Evolutionary conservation across 2,888 invertebrate species (phyloP), one percentile per base, ranked within the genome.

Genomic region (Pammene fasciana): DNA sequence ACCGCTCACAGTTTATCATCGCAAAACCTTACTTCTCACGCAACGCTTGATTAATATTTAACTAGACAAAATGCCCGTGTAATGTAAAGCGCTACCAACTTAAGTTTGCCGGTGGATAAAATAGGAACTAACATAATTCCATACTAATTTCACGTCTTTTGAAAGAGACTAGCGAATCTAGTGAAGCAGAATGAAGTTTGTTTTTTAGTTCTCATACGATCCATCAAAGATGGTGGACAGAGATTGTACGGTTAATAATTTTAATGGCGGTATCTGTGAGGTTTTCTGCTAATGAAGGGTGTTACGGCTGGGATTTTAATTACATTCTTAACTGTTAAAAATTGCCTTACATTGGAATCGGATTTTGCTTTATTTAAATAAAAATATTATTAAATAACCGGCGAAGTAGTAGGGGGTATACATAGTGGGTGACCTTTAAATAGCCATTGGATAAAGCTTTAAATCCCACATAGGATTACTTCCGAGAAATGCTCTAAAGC

Each of bases 241-340:
- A 68, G 74, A 74, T 74, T 72, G 72, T 54, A 38, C 34, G 61
- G 26, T 67, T 70, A 68, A 74, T 74, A 66, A 68, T 57, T 71
- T 67, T 72, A 74, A 74, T 72, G 71, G 56, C 38, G 41, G 72
- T 48, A 70, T 26, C 60, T 34, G 10, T 65, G 50, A 9, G 16
- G 16, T 38, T 43, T 50, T 54, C 43, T 54, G 26, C 26, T 3
- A 55, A 67, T 54, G n/a, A 67, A 16, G 38, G 16, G 41, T 18
- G 50, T 43, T 41, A 18, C 9, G 11, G 50, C 10, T 18, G n/a
- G 5, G 4, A n/a, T 45, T 57, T 57, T 55, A 36, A 18, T 55
- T n/a, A 36, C 36, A 56, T 34, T 36, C n/a, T 18, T 16, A 18
- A 3, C 38, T 38, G 7, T 38, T 1, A 38, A 38, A 9, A 38